phyloP scores from a whole-genome alignment of 2,113 vertebrate species.

The Tragelaphus strepsiceros region DNA sequence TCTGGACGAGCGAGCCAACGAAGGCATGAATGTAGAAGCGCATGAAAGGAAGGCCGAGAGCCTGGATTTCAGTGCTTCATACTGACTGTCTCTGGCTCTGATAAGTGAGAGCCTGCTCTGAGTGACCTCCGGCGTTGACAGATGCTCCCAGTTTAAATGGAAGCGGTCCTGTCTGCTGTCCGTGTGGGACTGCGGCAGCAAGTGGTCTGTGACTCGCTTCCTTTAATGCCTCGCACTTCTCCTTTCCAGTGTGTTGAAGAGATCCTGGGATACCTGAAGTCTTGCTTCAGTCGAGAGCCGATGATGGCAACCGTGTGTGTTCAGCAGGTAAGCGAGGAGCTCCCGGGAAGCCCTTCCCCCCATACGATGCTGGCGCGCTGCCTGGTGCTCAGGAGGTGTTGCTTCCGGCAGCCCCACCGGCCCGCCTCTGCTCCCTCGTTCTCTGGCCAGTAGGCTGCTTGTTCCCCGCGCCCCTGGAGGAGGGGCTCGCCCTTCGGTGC shows the following conservation, averaged over 20 bases:
- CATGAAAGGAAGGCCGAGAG: not conserved
- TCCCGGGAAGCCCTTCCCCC: fast-evolving
- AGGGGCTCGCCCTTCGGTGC: fast-evolving
- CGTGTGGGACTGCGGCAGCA: fast-evolving
- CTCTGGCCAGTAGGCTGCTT: not conserved
- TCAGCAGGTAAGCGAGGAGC: slow-evolving; percentile 87
- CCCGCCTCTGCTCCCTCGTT: not conserved
- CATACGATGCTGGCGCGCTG: fast-evolving
- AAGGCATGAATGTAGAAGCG: not conserved
- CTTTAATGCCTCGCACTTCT: not conserved
- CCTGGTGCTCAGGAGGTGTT: not conserved
- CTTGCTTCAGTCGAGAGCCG: slow-evolving; percentile 95
- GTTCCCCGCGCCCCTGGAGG: fast-evolving
- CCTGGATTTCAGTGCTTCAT: not conserved
- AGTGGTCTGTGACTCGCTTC: not conserved
- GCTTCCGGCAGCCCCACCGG: fast-evolving
- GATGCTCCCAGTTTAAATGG: fast-evolving
- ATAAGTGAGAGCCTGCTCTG: not conserved
- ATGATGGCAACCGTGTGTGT: slow-evolving; percentile 97
- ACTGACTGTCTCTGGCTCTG: not conserved
- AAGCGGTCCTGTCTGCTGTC: not conserved
- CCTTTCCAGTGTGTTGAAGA: slow-evolving; percentile 94
- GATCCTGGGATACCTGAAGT: slow-evolving; percentile 94
- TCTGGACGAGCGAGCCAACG: not conserved
- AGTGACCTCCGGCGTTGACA: not conserved